Evolutionary conservation across 2,113 vertebrate genomes (phyloP), one percentile per base, ranked within the genome.

Genomic region (Nycticryphes semicollaris): DNA sequence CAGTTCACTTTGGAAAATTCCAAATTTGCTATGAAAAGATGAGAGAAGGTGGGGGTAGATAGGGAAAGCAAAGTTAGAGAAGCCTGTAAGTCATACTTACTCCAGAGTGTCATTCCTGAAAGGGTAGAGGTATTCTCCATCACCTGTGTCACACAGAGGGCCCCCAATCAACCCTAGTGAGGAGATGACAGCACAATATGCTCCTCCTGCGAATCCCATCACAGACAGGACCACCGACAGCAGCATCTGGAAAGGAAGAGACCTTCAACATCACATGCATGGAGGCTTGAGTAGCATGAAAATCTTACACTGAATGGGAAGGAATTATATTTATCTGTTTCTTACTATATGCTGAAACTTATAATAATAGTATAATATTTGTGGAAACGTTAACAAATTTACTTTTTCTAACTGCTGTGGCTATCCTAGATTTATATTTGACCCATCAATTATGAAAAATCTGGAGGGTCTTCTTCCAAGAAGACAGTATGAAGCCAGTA

Each of bases 61-160:
- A 64, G 47, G 8, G 43, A 83, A 63, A 50, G 37, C 33, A 47
- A 88, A 60, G 23, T 7, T 78, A 63, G 66, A 69, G 37, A 41
- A 90, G 30, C 20, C 53, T 64, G 24, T 82, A 53, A 69, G 16
- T 54, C 47, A 54, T 96, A 97, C 97, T 98, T 79, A 97, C 96
- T 81, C 53, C 20, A 96, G 77, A 35, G 76, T 97, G 78, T 95
- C 21, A 7, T 97, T 98, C 84, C 93, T 97, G 96, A 98, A 98
- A 70, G 97, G 96, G 33, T 97, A 98, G 64, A 93, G 75, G 64
- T 97, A 97, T 87, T 96, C 93, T 80, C 96, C 97, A 59, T 97
- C 90, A 72, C 97, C 96, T 4, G 75, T 96, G 89, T 98, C 94
- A 22, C 98, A 98, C 50, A 96, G 82, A 84, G 97, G 94, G 13